A percentile compares a stretch with the other conserved stretches of the same genome.
phyloP scores from a whole-genome alignment of 2,113 vertebrate genomes.

The Ageneiosus marmoratus region DNA sequence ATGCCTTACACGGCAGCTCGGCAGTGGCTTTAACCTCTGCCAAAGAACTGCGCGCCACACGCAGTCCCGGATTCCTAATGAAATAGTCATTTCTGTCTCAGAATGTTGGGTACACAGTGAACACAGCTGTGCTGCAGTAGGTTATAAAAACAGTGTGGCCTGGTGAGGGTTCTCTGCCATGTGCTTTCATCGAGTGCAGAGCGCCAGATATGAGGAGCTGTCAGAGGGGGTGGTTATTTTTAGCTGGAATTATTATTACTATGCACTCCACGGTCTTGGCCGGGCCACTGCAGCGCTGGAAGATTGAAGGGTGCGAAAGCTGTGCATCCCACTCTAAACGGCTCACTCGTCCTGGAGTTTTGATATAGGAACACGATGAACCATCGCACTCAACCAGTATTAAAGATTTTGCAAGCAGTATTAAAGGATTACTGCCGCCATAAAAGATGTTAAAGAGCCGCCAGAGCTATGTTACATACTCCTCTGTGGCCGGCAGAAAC shows the following conservation, averaged over 20 bases:
- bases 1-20: not conserved
- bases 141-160: slow-evolving; percentile 26
- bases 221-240: slow-evolving; percentile 44
- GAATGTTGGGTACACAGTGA: not conserved
- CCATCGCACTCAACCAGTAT: slow-evolving; percentile 4
- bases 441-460: not conserved
- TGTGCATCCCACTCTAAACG: slow-evolving; percentile 11
- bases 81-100: not conserved
- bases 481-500: not conserved
- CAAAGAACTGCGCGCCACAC: not conserved
- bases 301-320: slow-evolving; percentile 29
- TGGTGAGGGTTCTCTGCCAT: slow-evolving; percentile 6
- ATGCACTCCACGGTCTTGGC: slow-evolving; percentile 27
- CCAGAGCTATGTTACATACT: not conserved
- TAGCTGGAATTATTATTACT: slow-evolving; percentile 57
- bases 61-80: not conserved
- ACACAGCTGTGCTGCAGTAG: slow-evolving; percentile 2
- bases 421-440: not conserved
- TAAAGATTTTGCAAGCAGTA: slow-evolving; percentile 22
- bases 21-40: not conserved
- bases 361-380: slow-evolving; percentile 15
- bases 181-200: slow-evolving; percentile 25
- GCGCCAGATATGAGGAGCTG: slow-evolving; percentile 32
- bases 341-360: not conserved
- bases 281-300: slow-evolving; percentile 28